These are phyloP conservation scores for Channa argus DNA, from an alignment of 2,113 vertebrate species.

Conservation along the genomic window DNA sequence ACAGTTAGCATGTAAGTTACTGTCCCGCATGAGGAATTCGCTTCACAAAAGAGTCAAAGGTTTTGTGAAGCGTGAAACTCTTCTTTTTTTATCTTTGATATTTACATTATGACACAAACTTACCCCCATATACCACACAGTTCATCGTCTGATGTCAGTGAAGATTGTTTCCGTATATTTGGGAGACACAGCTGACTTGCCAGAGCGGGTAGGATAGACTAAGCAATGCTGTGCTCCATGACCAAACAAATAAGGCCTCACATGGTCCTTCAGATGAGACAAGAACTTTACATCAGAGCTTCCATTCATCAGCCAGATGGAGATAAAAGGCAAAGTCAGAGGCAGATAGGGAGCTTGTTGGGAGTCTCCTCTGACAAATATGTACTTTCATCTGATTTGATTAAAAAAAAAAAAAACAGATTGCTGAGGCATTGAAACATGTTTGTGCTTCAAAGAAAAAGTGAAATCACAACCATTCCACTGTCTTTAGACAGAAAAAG, in stretches of 20 bases:
- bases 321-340: background rate
- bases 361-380: no score
- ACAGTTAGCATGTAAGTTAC: background rate
- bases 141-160: slow-evolving; percentile 39
- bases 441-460: no score
- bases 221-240: slow-evolving; percentile 20
- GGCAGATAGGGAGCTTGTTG: background rate
- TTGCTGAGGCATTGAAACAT: no score
- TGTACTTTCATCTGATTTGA: no score
- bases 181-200: slow-evolving; percentile 14
- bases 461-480: no score
- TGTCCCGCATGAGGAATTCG: background rate
- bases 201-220: slow-evolving; percentile 24
- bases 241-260: slow-evolving; percentile 58
- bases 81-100: no score
- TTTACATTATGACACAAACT: background rate
- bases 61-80: no score
- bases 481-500: no score
- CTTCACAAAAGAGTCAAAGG: background rate
- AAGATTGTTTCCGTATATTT: slow-evolving; percentile 42
- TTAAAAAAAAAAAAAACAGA: no score
- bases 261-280: slow-evolving; percentile 29
- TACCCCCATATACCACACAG: background rate
- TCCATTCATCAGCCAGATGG: background rate
- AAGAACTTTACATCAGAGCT: background rate